Percentiles rank a stretch among this genome's conserved stretches.
These are phyloP conservation scores for Gyps fulvus DNA, from an alignment of 2,113 vertebrate species.

Conservation along the genomic window DNA sequence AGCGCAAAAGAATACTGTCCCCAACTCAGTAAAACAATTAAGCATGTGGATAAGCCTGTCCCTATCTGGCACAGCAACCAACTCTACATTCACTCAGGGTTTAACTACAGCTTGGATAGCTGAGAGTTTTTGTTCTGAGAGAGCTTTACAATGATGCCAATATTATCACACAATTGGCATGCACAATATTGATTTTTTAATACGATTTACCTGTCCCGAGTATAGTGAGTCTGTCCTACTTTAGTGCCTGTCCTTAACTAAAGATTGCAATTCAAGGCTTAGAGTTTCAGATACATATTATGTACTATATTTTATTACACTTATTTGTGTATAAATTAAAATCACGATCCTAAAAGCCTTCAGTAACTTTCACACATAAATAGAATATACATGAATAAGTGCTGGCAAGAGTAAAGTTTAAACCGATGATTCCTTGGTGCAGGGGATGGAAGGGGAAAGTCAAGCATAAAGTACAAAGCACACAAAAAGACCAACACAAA, in stretches of 20 bases:
- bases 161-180: background rate
- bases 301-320: background rate
- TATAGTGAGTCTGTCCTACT: background rate
- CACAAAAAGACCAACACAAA: background rate
- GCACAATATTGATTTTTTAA: background rate
- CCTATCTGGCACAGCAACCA: background rate
- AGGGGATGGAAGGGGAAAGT: background rate
- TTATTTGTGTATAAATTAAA: background rate
- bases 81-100: background rate
- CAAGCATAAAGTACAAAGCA: background rate
- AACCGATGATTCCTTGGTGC: background rate
- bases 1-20: background rate
- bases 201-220: background rate
- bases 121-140: background rate
- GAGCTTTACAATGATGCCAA: background rate
- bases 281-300: background rate
- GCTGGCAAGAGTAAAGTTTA: background rate
- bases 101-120: background rate
- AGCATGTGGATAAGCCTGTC: background rate
- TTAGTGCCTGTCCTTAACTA: background rate
- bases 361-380: background rate
- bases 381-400: background rate
- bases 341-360: background rate
- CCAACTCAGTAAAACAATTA: background rate
- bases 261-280: background rate